phyloP scores from a whole-genome alignment of 2,888 invertebrate genomes.

The Rhorus exstirpatorius region DNA sequence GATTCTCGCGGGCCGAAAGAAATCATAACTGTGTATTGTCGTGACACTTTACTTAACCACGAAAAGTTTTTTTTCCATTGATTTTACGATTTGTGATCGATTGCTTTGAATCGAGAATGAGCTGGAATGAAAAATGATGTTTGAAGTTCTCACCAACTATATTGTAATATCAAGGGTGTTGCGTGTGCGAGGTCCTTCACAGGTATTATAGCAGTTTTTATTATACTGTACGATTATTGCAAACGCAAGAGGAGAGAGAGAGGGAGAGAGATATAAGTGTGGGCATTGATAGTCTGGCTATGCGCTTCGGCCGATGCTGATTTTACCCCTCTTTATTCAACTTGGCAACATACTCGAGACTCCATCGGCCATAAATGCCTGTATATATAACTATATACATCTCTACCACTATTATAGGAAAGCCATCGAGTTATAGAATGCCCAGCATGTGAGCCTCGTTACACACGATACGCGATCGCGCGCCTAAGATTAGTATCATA shows the following conservation, averaged over 20 bases:
- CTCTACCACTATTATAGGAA: conserved; percentile 53
- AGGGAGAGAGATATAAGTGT: conserved; percentile 32
- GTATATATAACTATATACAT: not conserved
- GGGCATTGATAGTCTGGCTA: conserved; percentile 29
- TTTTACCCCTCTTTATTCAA: conserved; percentile 23
- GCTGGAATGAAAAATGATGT: no score
- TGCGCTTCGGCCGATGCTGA: conserved; percentile 16
- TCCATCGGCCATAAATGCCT: not conserved
- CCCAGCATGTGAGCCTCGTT: conserved; percentile 58
- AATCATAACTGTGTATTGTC: no score
- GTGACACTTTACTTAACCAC: no score
- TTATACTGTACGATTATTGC: conserved; percentile 19
- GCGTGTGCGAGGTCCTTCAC: conserved; percentile 35
- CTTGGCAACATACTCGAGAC: conserved; percentile 6
- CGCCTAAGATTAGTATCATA: conserved; percentile 43
- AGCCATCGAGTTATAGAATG: conserved; percentile 46
- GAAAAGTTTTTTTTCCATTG: no score
- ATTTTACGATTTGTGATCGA: no score
- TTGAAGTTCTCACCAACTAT: not conserved
- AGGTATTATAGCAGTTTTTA: conserved; percentile 22
- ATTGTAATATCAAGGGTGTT: conserved; percentile 40
- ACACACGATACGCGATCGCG: conserved; percentile 42
- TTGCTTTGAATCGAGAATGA: no score
- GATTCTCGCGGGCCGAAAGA: no score
- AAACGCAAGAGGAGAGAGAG: conserved; percentile 6